Base-by-base conservation (phyloP, 2,113 vertebrate species). In the Corydoras sp. region DNA sequence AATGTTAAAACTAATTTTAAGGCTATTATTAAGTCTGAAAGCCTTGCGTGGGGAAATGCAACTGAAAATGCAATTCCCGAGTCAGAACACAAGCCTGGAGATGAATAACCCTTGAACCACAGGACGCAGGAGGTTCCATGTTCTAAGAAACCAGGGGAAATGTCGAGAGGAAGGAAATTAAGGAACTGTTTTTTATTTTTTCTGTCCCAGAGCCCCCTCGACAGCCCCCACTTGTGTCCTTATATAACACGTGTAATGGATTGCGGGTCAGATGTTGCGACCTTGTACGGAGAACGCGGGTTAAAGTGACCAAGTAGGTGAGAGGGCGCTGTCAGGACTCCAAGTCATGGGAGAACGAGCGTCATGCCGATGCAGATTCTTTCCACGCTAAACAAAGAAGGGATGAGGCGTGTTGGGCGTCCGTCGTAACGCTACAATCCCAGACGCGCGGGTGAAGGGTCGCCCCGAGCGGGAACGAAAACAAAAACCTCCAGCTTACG, bases 351-450 rank as follows among this genome's bases (percentile, higher is more conserved):
- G 72, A 82, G 80, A 82, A 79, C 72, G 73, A 59, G 2, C 18
- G 48, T n/a, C 60, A 15, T 12, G 7, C 32, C 31, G 51, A 50
- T 62, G 30, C 6, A 54, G 61, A 85, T 83, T 84, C 77, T 82
- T 86, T 87, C 81, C 77, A 68, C 3, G 3, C 69, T 58, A 12
- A 73, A 77, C 67, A 81, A 81, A 86, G 76, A 56, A 35, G 61
- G 60, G 51, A 74, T 64, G 61, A 68, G 49, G 62, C 63, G 65
- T 2, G 10, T 31, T 50, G 5, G 67, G 69, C 69, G 77, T 69
- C 48, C 62, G 43, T 53, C 29, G 49, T 10, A 62, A 69, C 50
- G 61, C 9, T 9, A 43, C 14, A 58, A 35, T 35, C 30, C 15
- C 65, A 58, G 31, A 3, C n/a, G 35, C n/a, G 1, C 14, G 51